Evolutionary conservation across 2,888 invertebrate genomes (phyloP), one percentile per base, ranked within the genome.

Genomic region (Meliscaeva auricollis): DNA sequence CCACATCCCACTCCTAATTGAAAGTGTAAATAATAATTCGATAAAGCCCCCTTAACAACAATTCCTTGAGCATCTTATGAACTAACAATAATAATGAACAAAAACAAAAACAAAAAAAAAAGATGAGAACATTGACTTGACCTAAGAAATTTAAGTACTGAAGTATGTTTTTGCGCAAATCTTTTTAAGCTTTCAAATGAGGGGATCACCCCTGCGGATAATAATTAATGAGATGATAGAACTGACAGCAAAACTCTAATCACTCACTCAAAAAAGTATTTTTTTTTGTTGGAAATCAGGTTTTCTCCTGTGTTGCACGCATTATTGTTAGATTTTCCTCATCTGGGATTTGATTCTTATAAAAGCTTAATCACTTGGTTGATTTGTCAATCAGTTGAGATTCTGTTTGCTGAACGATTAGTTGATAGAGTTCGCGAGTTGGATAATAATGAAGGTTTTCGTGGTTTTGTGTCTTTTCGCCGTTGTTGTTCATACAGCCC

Each of bases 401-500:
- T 30, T 60, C 38, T 60, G 56, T 64, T 54, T 78, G 69, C 48
- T 30, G 44, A 38, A 46, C 44, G 66, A 68, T 58, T 35, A 60
- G 83, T 77, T 54, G 15, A n/a, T 26, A 0, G 9, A 58, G 20
- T 20, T 62, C 22, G 50, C 7, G 13, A 54, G 20, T 54, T 46
- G 13, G n/a, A 46, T 11, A 38, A 48, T 30, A 30, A 85, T 85
- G 85, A 85, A 80, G 48, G 72, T 73, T 41, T 60, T 85, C 1
- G 41, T 80, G 32, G 72, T 80, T 26, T 15, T 76, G 66, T 85
- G 72, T 48, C 60, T 85, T 41, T 68, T 85, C 68, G 62, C 54
- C 3, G 76, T 72, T 4, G 72, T 56, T 41, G 85, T 73, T 22
- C 68, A 35, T 8, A 46, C 80, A 11, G 70, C 72, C 3, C 80